Evolutionary conservation across 2,113 vertebrate species (phyloP).

Genomic region (Hirundichthys speculiger): DNA sequence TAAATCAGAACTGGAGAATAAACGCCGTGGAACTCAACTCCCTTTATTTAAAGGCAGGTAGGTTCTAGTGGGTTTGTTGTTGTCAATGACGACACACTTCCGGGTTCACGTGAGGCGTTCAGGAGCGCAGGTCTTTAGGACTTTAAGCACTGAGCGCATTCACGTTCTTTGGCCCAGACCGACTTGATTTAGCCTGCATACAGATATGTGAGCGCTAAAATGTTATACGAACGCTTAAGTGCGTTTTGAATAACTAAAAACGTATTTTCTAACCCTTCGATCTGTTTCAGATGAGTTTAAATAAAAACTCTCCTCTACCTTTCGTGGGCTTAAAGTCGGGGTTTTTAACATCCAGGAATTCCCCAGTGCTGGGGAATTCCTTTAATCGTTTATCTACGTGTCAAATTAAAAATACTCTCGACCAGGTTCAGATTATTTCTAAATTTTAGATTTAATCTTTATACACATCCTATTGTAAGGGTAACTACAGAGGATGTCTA

Average conservation of each 20-base stretch:
- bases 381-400: not conserved
- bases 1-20: too few species aligned
- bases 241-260: too few species aligned
- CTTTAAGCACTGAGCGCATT: not conserved
- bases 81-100: conserved; percentile 60
- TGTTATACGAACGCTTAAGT: too few species aligned
- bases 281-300: conserved; percentile 12
- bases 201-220: too few species aligned
- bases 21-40: not conserved
- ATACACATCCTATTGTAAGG: too few species aligned
- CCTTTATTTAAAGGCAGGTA: conserved; percentile 27
- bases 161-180: too few species aligned
- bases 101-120: conserved; percentile 48
- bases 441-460: too few species aligned
- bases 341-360: conserved; percentile 25
- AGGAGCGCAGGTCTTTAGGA: fast-evolving
- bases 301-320: not conserved
- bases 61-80: conserved; percentile 56
- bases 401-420: too few species aligned
- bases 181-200: too few species aligned
- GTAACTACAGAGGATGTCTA: too few species aligned
- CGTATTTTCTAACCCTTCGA: too few species aligned
- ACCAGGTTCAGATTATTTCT: too few species aligned
- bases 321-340: not conserved
- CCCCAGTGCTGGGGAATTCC: conserved; percentile 39